Conservation (phyloP, 2,797 vertebrate species). For the Lemur catta region DNA sequence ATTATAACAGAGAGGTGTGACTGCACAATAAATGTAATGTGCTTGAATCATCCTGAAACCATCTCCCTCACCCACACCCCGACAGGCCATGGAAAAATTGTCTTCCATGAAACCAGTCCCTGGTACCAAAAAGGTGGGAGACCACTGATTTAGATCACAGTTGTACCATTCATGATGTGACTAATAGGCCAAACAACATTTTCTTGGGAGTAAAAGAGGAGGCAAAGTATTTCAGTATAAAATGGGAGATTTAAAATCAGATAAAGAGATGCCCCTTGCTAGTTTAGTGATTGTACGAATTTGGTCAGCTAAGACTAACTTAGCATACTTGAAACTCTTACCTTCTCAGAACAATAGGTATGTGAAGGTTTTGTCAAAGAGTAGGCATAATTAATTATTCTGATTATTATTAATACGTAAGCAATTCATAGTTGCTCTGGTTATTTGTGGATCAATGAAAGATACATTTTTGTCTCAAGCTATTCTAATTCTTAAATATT, state of each 20-base stretch:
- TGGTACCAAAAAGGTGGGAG: neutral
- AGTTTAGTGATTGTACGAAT: neutral
- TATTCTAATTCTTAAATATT: slow-evolving; percentile 7
- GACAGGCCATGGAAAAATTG: neutral
- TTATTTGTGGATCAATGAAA: neutral
- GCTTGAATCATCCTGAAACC: too few relatives aligned
- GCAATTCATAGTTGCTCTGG: neutral
- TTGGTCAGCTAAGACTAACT: neutral
- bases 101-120: neutral
- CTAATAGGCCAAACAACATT: neutral
- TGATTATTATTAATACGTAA: neutral
- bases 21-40: too few relatives aligned
- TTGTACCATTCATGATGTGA: neutral
- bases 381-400: neutral
- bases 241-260: neutral
- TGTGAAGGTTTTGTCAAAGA: neutral
- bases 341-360: neutral
- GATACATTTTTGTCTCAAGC: neutral
- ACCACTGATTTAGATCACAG: neutral
- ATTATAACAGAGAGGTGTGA: too few relatives aligned
- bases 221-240: neutral
- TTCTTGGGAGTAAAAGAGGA: neutral
- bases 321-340: neutral
- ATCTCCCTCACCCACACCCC: neutral
- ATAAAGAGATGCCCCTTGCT: neutral